Base-by-base conservation (phyloP, 2,888 invertebrate species). In the Agrilus cyanescens region DNA sequence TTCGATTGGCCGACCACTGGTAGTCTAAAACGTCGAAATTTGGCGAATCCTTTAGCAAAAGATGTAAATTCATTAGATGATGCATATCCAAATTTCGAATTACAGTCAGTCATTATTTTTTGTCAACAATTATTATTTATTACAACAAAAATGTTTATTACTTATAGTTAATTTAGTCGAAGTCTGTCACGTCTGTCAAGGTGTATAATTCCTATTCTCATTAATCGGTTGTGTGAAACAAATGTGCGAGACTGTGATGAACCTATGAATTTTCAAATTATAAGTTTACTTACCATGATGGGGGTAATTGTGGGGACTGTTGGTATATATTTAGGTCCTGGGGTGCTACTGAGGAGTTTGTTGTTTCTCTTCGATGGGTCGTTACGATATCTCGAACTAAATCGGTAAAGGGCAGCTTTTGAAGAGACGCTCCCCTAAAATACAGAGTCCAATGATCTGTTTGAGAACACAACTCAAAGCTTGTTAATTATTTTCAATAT, bases 291-390 rank as follows among this genome's bases (percentile, higher is more conserved):
- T 41, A 43, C 15, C 35, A 36, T n/a, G 50, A 41, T 36, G 54
- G 73, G 64, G 55, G 74, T 74, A 44, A 75, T 66, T 46, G 73
- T 68, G 37, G 78, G 78, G 54, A 79, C 75, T 46, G 78, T 78
- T 46, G 78, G 74, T 61, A 74, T 71, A 63, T 79, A 79, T 57
- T 70, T 71, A 38, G 78, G 75, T 55, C 72, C 71, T 54, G 70
- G 72, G 41, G 76, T 72, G 41, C 61, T 60, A 4, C 59, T 55
- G 49, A 59, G 56, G 16, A 71, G 60, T 46, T 69, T 68, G 42
- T 68, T 68, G 56, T 59, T 53, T 48, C 64, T 53, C 10, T 53
- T 48, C 35, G 61, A 51, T 37, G 57, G 50, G 41, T 65, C 66
- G 45, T 56, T 60, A 33, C 76, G 69, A 60, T 75, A 78, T 60